A percentile compares a stretch with the other conserved stretches of the same genome.
Evolutionary conservation across 2,797 vertebrate genomes (phyloP).

Genomic region (Lepidocolaptes lacrymiger): DNA sequence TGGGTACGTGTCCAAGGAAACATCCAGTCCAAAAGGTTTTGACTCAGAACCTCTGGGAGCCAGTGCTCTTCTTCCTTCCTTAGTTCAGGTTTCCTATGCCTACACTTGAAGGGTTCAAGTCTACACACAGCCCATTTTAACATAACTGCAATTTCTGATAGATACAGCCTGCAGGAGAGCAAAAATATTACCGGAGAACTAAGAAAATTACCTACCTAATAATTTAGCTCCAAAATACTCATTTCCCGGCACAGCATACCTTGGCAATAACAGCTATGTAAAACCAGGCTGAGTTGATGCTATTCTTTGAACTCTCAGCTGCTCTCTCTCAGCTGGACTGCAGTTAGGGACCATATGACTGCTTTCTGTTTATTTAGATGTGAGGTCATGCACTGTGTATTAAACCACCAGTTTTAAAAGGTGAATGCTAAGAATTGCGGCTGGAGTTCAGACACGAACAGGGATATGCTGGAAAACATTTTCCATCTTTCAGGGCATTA

Average conservation of each 20-base stretch:
- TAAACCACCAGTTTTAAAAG: slow-evolving; percentile 20
- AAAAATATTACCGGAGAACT: background rate
- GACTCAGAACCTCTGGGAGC: background rate
- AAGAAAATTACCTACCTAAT: background rate
- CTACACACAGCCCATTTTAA: background rate
- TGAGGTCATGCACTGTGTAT: slow-evolving; percentile 1
- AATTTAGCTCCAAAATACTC: slow-evolving; percentile 27
- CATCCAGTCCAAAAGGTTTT: background rate
- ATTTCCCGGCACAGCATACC: slow-evolving; percentile 39
- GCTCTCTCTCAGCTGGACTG: slow-evolving; percentile 41
- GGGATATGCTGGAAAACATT: background rate
- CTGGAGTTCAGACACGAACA: background rate
- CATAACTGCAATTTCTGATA: background rate
- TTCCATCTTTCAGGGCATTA: background rate
- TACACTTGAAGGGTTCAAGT: background rate
- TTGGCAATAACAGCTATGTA: slow-evolving; percentile 39
- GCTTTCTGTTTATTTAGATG: slow-evolving; percentile 31
- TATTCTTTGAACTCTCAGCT: slow-evolving; percentile 52
- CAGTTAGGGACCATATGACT: slow-evolving; percentile 44
- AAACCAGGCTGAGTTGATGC: slow-evolving; percentile 33
- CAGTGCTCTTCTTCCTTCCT: background rate
- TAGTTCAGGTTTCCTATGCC: background rate
- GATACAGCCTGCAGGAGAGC: background rate
- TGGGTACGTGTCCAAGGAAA: background rate
- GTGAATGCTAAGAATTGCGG: background rate